Base-by-base conservation (phyloP, 2,888 invertebrate genomes). In the Apantesis nais region DNA sequence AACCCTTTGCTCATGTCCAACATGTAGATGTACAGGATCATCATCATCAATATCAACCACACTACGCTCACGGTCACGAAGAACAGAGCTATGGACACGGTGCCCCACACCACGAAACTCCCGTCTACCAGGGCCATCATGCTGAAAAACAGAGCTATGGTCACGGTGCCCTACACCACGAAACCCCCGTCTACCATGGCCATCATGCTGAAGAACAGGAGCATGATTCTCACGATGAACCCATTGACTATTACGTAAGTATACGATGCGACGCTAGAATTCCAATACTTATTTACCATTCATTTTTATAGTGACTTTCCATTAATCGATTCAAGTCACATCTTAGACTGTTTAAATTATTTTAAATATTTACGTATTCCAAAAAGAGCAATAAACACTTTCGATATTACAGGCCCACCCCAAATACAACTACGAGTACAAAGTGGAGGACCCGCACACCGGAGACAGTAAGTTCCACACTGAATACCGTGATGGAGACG, bases 391-490 rank as follows among this genome's bases (percentile, higher is more conserved):
- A 82, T 79, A 16, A 75, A 41, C 25, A 72, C 74, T 84, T 82
- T 88, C 84, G 69, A 78, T 83, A 81, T 88, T 86, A 67, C 81
- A 95, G 95, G 91, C 96, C 61, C 94, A 96, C 78, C 96, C 96
- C 37, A 96, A 96, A 88, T 96, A 96, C 87, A 94, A 95, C 83
- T 96, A 95, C 79, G 95, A 96, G 89, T 96, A 96, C 89, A 95
- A 96, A 85, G 96, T 96, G n/a, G 95, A 96, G 75, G 96, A 96
- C 74, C 95, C 95, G 37, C 96, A 96, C 76, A 96, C 96, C 55
- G 96, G 96, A 62, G 96, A 96, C 87, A 95, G 96, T 82, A 96
- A 96, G 88, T 96, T 93, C 89, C 96, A 96, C 80, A 92, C 95
- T 70, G 96, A 96, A 86, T 88, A 91, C 76, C 93, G 95, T 25